These are phyloP conservation scores for Tiphia femorata DNA, from an alignment of 2,888 invertebrate species.

Conservation along the genomic window DNA sequence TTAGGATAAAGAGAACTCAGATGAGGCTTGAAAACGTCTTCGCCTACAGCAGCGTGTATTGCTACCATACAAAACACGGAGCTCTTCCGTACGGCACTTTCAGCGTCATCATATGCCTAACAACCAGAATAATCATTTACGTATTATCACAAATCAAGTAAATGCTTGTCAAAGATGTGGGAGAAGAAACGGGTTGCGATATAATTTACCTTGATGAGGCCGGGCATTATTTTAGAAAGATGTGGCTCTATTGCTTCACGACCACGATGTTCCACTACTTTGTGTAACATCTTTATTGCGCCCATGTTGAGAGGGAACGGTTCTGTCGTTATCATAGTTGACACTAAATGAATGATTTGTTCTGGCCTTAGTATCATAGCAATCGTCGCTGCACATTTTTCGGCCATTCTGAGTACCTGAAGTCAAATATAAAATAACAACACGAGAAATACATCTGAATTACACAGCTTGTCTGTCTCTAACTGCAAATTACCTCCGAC, in stretches of 20 bases:
- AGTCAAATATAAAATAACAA: neutral
- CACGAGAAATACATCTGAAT: neutral
- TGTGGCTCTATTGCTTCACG: slow-evolving; percentile 80
- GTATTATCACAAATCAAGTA: neutral
- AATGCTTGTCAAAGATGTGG: neutral
- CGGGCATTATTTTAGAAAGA: slow-evolving; percentile 87
- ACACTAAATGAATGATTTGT: slow-evolving; percentile 80
- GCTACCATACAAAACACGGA: slow-evolving; percentile 98
- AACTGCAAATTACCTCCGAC: slow-evolving; percentile 57
- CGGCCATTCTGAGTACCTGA: slow-evolving; percentile 86
- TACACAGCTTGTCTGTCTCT: too few species aligned
- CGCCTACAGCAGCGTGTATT: slow-evolving; percentile 89
- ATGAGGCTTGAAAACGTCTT: slow-evolving; percentile 86
- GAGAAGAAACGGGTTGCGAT: neutral
- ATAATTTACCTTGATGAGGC: slow-evolving; percentile 81
- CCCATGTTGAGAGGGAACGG: slow-evolving; percentile 90
- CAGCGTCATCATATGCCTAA: slow-evolving; percentile 90
- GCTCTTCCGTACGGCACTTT: slow-evolving; percentile 94
- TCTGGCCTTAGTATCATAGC: slow-evolving; percentile 86
- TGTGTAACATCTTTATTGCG: slow-evolving; percentile 91
- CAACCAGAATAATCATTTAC: slow-evolving; percentile 3
- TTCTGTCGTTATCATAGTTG: slow-evolving; percentile 89
- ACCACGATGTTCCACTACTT: slow-evolving; percentile 84
- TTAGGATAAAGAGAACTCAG: slow-evolving; percentile 86
- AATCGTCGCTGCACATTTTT: slow-evolving; percentile 83